Conservation (phyloP, 2,888 invertebrate genomes). For the Panzeria rudis region DNA sequence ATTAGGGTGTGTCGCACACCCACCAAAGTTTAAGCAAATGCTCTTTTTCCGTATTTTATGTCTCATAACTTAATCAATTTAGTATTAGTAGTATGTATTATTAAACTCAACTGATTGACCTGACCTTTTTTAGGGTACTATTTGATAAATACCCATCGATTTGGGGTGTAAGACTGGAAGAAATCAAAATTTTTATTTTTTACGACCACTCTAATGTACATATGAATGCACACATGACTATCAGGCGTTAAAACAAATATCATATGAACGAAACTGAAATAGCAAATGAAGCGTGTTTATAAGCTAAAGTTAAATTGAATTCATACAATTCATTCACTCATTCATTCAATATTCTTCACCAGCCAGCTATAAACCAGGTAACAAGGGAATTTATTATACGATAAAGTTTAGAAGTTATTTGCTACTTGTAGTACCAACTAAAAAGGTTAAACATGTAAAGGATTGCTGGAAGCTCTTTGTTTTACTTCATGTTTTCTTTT, state of each 20-base stretch:
- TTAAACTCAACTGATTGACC: too few relatives aligned
- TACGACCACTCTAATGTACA: too few relatives aligned
- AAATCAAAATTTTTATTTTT: too few relatives aligned
- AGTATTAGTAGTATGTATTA: too few relatives aligned
- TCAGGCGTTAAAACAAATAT: slow-evolving; percentile 42
- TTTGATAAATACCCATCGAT: too few relatives aligned
- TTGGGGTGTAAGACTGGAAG: too few relatives aligned
- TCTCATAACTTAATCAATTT: too few relatives aligned
- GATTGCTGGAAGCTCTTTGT: slow-evolving; percentile 47
- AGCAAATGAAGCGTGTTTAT: slow-evolving; percentile 52
- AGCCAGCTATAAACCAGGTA: slow-evolving; percentile 51
- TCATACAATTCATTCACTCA: slow-evolving; percentile 50
- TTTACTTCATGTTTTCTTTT: neutral
- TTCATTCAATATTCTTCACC: slow-evolving; percentile 18
- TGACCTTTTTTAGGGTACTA: too few relatives aligned
- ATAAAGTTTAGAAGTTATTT: slow-evolving; percentile 47
- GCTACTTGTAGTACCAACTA: slow-evolving; percentile 38
- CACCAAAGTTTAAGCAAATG: too few relatives aligned
- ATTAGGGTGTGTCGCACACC: too few relatives aligned
- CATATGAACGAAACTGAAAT: slow-evolving; percentile 16
- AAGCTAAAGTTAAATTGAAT: slow-evolving; percentile 74
- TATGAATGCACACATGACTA: slow-evolving; percentile 20
- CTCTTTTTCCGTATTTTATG: too few relatives aligned
- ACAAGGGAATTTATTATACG: slow-evolving; percentile 63
- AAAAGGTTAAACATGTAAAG: slow-evolving; percentile 50